phyloP scores from a whole-genome alignment of 2,888 invertebrate genomes.

The Lampropteryx suffumata region DNA sequence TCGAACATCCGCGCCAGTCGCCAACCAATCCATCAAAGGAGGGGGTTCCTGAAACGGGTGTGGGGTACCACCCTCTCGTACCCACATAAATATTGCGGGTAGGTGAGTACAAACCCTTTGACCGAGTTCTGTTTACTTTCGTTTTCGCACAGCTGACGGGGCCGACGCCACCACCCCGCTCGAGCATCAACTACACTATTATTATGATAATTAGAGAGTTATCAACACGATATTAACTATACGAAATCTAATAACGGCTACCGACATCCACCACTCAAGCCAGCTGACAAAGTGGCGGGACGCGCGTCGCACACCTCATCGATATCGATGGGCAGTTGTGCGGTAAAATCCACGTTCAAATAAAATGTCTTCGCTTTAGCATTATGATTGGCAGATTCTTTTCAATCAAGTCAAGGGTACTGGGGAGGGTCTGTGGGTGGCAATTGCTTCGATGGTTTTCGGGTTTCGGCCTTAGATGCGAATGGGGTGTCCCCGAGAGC shows the following conservation, averaged over 20 bases:
- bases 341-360: conserved; percentile 2
- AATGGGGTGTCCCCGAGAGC: conserved; percentile 59
- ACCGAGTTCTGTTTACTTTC: conserved; percentile 84
- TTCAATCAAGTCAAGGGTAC: conserved; percentile 3
- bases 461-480: conserved; percentile 28
- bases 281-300: conserved; percentile 15
- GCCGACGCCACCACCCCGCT: conserved; percentile 59
- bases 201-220: conserved; percentile 80
- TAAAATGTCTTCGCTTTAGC: background rate
- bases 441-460: conserved; percentile 16
- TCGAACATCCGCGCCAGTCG: conserved; percentile 78
- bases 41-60: conserved; percentile 73
- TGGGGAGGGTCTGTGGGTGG: conserved; percentile 16
- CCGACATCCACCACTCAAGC: conserved; percentile 22
- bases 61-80: conserved; percentile 68
- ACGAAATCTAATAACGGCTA: conserved; percentile 46
- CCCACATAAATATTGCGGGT: conserved; percentile 83
- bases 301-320: conserved; percentile 5
- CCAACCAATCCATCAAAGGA: conserved; percentile 83
- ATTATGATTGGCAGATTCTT: conserved; percentile 4
- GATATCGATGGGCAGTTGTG: conserved; percentile 8
- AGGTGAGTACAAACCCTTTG: conserved; percentile 83
- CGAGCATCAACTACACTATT: conserved; percentile 71
- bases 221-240: conserved; percentile 63
- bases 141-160: conserved; percentile 83